Percentiles rank a stretch among this genome's conserved stretches.
phyloP scores from a whole-genome alignment of 2,797 vertebrate species.

The Hemibagrus guttatus region DNA sequence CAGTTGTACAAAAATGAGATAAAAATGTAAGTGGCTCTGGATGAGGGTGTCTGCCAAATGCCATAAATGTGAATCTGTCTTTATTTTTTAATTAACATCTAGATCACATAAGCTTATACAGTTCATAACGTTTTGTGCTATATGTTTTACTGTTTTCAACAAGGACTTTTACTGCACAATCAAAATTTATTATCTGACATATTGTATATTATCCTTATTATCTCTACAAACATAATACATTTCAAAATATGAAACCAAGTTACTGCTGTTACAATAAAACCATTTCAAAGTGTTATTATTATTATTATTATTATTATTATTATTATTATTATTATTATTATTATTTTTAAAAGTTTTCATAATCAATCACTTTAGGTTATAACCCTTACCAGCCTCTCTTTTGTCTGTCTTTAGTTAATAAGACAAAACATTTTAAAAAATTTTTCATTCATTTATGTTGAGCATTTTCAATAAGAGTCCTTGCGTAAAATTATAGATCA shows the following conservation, averaged over 20 bases:
- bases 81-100: not conserved
- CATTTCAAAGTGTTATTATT: no score
- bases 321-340: no score
- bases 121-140: not conserved
- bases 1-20: no score
- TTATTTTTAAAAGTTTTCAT: no score
- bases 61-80: not conserved
- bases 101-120: not conserved
- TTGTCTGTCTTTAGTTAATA: not conserved
- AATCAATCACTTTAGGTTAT: no score
- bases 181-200: not conserved
- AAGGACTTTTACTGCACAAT: not conserved
- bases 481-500: not conserved
- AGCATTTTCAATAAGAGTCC: not conserved
- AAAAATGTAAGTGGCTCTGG: no score
- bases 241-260: not conserved
- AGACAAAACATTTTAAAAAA: no score
- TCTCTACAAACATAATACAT: not conserved
- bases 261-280: not conserved
- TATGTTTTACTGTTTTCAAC: not conserved
- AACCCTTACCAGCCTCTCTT: not conserved
- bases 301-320: no score
- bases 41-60: no score
- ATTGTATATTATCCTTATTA: no score
- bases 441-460: not conserved